A percentile compares a stretch with the other conserved stretches of the same genome.
Conservation (phyloP, 2,888 invertebrate genomes). For the Drosophila melanosoma region DNA sequence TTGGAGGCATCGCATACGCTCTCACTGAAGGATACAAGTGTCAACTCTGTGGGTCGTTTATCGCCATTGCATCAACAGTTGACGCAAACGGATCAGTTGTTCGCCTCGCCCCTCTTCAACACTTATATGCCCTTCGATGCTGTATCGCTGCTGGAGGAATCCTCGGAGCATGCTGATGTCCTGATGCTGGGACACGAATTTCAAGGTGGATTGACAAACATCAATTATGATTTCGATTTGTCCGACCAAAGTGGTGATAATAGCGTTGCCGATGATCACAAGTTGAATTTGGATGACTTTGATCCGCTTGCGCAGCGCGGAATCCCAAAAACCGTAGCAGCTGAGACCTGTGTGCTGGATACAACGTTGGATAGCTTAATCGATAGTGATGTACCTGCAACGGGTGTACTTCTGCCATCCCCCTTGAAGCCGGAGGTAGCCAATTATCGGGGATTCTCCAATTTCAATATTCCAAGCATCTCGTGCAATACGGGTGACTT, state of each 20-base stretch:
- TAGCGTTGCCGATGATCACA: constrained; percentile 87
- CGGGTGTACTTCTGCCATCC: constrained; percentile 86
- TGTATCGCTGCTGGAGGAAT: constrained; percentile 86
- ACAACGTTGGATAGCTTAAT: constrained; percentile 76
- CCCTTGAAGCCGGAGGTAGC: constrained; percentile 87
- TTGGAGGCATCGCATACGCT: constrained; percentile 55
- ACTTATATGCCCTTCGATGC: constrained; percentile 86
- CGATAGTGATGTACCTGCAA: constrained; percentile 82
- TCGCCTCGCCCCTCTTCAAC: constrained; percentile 87
- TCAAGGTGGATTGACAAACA: constrained; percentile 88
- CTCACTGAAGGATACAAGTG: constrained; percentile 71
- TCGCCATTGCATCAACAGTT: constrained; percentile 67
- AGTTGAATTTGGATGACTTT: constrained; percentile 84
- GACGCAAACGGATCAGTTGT: constrained; percentile 86
- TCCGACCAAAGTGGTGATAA: constrained; percentile 91
- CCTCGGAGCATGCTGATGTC: constrained; percentile 87
- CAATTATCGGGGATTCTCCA: constrained; percentile 88
- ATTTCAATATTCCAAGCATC: constrained; percentile 88
- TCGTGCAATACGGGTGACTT: constrained; percentile 88
- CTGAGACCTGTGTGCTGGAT: constrained; percentile 44
- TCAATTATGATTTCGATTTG: constrained; percentile 91
- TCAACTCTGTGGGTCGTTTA: constrained; percentile 65
- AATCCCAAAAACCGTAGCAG: constrained; percentile 19
- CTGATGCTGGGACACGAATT: constrained; percentile 85
- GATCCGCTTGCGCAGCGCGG: constrained; percentile 80